These are phyloP conservation scores for Mus caroli DNA, from an alignment of 2,797 vertebrate genomes.

Conservation along the genomic window DNA sequence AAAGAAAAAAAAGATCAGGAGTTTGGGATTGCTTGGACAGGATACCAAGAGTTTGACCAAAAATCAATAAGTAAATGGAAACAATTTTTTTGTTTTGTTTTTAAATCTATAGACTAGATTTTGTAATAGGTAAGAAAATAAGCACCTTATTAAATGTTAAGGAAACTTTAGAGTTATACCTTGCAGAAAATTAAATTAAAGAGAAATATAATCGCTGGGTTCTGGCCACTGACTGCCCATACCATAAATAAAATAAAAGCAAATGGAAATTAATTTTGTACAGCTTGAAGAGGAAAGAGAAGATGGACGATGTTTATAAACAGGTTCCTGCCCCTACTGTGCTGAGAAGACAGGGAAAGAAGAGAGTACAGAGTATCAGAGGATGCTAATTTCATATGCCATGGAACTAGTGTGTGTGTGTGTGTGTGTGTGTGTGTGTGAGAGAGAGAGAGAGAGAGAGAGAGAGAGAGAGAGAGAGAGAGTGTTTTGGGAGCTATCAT, in stretches of 20 bases:
- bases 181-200: slow-evolving; percentile 48
- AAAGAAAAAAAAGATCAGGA: too few species aligned
- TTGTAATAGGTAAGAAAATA: slow-evolving; percentile 45
- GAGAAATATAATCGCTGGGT: slow-evolving; percentile 19
- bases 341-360: neutral
- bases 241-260: neutral
- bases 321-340: neutral
- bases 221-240: neutral
- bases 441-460: neutral
- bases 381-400: slow-evolving; percentile 30
- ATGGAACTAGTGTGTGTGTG: neutral
- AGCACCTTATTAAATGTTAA: neutral
- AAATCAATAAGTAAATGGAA: neutral
- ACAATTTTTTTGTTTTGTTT: neutral
- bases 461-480: neutral
- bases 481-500: slow-evolving; percentile 14
- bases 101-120: neutral
- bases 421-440: neutral
- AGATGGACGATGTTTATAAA: slow-evolving; percentile 37
- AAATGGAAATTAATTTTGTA: neutral
- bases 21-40: neutral
- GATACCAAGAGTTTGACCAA: neutral
- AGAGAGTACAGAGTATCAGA: neutral
- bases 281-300: slow-evolving; percentile 17
- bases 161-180: slow-evolving; percentile 43